Evolutionary conservation across 1,140 invertebrate genomes (phyloP).

Genomic region (Meteorus sp.): DNA sequence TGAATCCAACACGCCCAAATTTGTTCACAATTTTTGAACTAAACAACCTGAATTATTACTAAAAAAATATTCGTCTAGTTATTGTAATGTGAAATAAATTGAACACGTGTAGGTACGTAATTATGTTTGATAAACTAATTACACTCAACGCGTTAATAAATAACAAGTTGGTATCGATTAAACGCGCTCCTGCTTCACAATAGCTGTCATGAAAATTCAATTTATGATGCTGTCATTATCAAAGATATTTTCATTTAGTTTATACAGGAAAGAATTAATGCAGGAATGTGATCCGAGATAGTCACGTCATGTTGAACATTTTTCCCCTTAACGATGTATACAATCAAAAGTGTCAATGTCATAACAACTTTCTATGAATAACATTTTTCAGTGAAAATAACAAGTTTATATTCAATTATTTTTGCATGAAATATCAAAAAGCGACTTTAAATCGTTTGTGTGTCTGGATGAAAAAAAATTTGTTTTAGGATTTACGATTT

Average conservation of each 20-base stretch:
- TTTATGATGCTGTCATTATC: not conserved
- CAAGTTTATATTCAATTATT: no score
- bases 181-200: not conserved
- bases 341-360: not conserved
- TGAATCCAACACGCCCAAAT: no score
- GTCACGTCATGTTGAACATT: not conserved
- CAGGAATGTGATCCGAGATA: no score
- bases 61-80: no score
- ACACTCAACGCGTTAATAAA: not conserved
- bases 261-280: no score
- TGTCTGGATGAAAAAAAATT: conserved; percentile 2
- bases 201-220: not conserved
- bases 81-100: no score
- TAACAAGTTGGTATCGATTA: no score
- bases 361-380: no score
- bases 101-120: not conserved
- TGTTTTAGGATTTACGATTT: conserved; percentile 26
- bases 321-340: not conserved
- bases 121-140: not conserved
- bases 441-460: not conserved
- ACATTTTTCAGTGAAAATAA: no score
- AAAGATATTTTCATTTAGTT: not conserved
- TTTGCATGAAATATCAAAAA: no score
- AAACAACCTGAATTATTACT: no score
- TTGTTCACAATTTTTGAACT: no score